phyloP scores from a whole-genome alignment of 2,888 invertebrate genomes.

The Sarcophaga rosellei region DNA sequence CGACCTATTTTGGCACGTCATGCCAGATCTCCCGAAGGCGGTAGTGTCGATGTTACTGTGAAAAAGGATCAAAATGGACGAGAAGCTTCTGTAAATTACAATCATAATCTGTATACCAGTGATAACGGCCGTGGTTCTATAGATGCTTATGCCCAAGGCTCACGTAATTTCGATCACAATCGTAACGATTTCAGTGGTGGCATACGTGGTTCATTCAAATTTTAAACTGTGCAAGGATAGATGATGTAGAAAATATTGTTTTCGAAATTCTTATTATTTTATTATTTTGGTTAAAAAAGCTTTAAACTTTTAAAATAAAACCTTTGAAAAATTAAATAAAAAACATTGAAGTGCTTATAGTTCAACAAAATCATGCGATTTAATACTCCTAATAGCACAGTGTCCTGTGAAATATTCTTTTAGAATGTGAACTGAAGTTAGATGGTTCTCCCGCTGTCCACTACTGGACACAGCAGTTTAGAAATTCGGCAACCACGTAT shows the following conservation, averaged over 20 bases:
- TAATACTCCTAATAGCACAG: too few species aligned
- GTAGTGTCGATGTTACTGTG: slow-evolving; percentile 29
- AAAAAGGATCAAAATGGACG: slow-evolving; percentile 19
- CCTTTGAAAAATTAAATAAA: too few species aligned
- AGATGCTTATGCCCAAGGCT: slow-evolving; percentile 74
- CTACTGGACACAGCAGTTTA: too few species aligned
- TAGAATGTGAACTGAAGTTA: too few species aligned
- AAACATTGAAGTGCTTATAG: too few species aligned
- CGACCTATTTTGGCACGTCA: slow-evolving; percentile 38
- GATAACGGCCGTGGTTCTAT: slow-evolving; percentile 72
- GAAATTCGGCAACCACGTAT: too few species aligned
- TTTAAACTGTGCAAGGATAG: neutral
- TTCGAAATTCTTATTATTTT: neutral
- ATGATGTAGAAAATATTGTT: neutral
- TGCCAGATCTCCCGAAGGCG: slow-evolving; percentile 69
- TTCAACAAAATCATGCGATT: too few species aligned
- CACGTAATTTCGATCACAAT: slow-evolving; percentile 71
- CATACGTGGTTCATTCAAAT: slow-evolving; percentile 38
- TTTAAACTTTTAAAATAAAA: neutral
- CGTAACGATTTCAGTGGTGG: slow-evolving; percentile 72
- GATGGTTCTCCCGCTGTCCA: too few species aligned
- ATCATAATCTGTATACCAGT: slow-evolving; percentile 73
- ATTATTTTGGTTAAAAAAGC: neutral
- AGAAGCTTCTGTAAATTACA: slow-evolving; percentile 64
- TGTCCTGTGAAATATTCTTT: too few species aligned